Conservation (phyloP, 2,113 vertebrate species). For the Cyphomyrus plagiostoma region DNA sequence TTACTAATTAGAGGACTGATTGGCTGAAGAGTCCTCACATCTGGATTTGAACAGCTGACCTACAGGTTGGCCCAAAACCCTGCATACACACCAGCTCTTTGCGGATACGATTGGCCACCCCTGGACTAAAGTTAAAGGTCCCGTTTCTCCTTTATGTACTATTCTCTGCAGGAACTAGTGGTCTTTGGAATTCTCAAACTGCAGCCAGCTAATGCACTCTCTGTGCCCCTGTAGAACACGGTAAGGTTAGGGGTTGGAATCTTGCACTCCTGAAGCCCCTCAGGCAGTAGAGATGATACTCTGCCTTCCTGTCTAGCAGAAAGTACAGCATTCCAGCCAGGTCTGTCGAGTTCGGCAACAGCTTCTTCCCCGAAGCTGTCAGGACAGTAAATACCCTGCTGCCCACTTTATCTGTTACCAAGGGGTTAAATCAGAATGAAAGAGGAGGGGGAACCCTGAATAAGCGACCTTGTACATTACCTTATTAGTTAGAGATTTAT, state of each 20-base stretch:
- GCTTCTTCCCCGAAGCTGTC: neutral
- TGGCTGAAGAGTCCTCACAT: too few species aligned
- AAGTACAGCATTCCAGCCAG: neutral
- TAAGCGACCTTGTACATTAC: neutral
- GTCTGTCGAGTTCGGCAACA: neutral
- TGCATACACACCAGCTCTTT: too few species aligned
- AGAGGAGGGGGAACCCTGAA: neutral
- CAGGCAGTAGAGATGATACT: neutral
- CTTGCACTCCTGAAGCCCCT: too few species aligned
- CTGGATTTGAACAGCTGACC: too few species aligned
- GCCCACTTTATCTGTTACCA: neutral
- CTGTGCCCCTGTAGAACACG: neutral
- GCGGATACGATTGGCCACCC: too few species aligned
- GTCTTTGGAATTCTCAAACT: neutral
- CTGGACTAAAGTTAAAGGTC: neutral
- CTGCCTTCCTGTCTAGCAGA: neutral
- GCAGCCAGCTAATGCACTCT: neutral
- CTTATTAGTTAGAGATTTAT: neutral
- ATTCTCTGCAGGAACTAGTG: neutral
- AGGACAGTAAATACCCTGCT: neutral
- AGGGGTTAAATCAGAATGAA: neutral
- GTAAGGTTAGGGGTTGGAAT: neutral
- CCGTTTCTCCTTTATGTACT: neutral
- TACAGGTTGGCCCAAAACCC: too few species aligned
- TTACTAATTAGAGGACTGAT: too few species aligned